Evolutionary conservation across 2,888 invertebrate species (phyloP).

Genomic region (Trachelus stipa): DNA sequence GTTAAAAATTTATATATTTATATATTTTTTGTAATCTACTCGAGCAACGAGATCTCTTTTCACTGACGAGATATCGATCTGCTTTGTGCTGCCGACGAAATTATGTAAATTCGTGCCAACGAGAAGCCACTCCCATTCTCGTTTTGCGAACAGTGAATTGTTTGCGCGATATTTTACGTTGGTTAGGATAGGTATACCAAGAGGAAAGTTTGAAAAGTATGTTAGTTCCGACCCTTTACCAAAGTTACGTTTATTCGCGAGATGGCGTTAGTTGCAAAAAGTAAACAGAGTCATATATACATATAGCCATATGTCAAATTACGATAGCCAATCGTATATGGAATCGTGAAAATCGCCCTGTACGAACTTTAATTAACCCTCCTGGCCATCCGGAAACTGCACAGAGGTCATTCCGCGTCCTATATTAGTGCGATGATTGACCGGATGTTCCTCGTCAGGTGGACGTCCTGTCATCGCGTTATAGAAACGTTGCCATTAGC

Average conservation of each 20-base stretch:
- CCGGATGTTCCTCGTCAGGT: slow-evolving; percentile 33
- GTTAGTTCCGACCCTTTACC: not conserved
- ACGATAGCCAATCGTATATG: too few relatives aligned
- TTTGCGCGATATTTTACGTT: not conserved
- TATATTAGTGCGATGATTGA: slow-evolving; percentile 41
- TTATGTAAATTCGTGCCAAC: not conserved
- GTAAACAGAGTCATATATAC: not conserved
- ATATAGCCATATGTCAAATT: not conserved
- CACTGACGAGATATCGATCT: not conserved
- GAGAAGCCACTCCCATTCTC: not conserved
- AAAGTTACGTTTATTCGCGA: not conserved
- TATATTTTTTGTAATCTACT: not conserved
- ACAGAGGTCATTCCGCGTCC: slow-evolving; percentile 31
- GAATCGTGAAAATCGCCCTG: too few relatives aligned
- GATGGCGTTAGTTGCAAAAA: not conserved
- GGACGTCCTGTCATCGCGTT: not conserved
- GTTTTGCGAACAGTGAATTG: not conserved
- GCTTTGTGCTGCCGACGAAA: not conserved
- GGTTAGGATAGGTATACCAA: not conserved
- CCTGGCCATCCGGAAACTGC: slow-evolving; percentile 36
- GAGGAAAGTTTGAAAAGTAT: not conserved
- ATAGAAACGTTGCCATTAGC: not conserved
- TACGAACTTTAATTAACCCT: slow-evolving; percentile 39
- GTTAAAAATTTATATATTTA: not conserved
- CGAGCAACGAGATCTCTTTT: not conserved